A percentile compares a stretch with the other conserved stretches of the same genome.
Conservation (phyloP, 1,140 invertebrate genomes). For the Steinernema feltiae region DNA sequence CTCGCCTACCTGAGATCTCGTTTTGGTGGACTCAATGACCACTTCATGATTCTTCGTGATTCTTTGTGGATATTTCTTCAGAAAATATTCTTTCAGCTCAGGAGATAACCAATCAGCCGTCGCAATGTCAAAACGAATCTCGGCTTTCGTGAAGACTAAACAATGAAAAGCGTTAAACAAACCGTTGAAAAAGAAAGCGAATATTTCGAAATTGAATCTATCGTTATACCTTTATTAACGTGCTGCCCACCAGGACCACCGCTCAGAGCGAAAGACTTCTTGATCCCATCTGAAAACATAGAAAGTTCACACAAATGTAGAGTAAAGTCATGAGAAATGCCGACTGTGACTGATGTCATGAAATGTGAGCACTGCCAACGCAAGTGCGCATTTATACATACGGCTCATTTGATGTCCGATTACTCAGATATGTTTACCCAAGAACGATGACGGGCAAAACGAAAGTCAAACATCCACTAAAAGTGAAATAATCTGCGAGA, state of each 20-base stretch:
- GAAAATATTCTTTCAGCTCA: background rate
- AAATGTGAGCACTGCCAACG: no score
- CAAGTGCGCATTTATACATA: background rate
- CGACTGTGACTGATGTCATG: no score
- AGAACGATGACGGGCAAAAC: background rate
- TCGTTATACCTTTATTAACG: slow-evolving; percentile 5
- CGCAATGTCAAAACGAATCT: background rate
- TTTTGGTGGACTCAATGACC: background rate
- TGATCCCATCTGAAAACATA: background rate
- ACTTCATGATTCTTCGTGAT: background rate
- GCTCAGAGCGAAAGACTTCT: background rate
- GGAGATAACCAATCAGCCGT: background rate
- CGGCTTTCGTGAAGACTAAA: background rate
- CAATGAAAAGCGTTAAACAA: background rate
- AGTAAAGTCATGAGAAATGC: no score
- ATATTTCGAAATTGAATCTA: no score
- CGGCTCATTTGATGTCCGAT: background rate
- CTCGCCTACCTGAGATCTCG: background rate
- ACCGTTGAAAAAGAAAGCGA: background rate
- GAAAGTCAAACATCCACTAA: background rate
- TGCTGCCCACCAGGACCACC: background rate
- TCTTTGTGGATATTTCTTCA: background rate
- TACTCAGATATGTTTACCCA: background rate
- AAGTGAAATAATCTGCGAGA: background rate
- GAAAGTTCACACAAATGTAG: no score